Evolutionary conservation across 2,888 invertebrate species (phyloP).

Genomic region (Meteorus colon): DNA sequence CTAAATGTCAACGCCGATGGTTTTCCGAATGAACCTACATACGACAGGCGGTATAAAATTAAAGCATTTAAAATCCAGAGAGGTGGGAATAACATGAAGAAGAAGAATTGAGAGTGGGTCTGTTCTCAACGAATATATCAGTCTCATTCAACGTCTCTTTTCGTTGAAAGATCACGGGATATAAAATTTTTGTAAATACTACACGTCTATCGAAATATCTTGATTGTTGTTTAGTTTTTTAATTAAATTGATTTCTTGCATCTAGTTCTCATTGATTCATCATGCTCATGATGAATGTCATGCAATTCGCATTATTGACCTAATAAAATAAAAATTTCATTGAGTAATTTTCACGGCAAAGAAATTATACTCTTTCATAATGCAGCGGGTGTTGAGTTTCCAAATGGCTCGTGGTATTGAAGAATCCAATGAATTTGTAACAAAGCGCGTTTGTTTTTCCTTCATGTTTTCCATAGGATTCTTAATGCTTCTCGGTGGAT

Average conservation of each 20-base stretch:
- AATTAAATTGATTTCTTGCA: not conserved
- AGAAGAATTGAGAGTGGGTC: conserved; percentile 42
- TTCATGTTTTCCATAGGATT: conserved; percentile 74
- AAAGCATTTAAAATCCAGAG: conserved; percentile 44
- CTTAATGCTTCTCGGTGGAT: conserved; percentile 73
- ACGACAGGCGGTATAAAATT: conserved; percentile 21
- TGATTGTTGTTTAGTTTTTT: not conserved
- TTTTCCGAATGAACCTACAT: conserved; percentile 3
- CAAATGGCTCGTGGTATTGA: conserved; percentile 71
- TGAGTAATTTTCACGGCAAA: not conserved
- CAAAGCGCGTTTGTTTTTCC: conserved; percentile 74
- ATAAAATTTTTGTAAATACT: not conserved
- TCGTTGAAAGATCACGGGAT: conserved; percentile 11
- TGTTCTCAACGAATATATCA: conserved; percentile 58
- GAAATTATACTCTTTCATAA: conserved; percentile 51
- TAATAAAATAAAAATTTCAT: not conserved
- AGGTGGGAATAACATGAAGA: conserved; percentile 45
- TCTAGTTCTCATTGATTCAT: not conserved
- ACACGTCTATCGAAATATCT: not conserved
- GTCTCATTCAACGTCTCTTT: conserved; percentile 54
- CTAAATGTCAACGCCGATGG: not conserved
- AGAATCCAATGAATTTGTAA: conserved; percentile 72
- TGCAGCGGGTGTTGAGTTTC: conserved; percentile 74
- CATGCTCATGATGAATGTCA: not conserved
- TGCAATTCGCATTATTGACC: not conserved